Evolutionary conservation across 2,113 vertebrate species (phyloP).

Genomic region (Elaphurus davidianus): DNA sequence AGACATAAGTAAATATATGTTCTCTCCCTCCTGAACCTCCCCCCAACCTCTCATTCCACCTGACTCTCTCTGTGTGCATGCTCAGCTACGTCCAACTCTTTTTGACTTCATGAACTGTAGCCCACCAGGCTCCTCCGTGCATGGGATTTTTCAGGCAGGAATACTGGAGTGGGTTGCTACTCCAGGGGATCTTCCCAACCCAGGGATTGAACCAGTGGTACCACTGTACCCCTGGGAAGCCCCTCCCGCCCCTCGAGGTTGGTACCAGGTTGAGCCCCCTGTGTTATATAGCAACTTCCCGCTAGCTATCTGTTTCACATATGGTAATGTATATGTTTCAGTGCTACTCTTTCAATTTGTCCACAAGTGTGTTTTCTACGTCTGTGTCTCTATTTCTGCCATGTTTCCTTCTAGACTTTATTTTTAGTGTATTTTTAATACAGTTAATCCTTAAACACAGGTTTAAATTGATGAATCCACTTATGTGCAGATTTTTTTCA

Average conservation of each 20-base stretch:
- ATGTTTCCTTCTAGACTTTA: neutral
- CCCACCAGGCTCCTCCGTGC: neutral
- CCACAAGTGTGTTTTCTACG: neutral
- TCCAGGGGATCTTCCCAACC: neutral
- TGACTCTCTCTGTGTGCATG: rapidly evolving
- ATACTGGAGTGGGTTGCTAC: neutral
- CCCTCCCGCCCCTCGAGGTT: neutral
- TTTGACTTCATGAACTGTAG: neutral
- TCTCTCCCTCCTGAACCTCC: neutral
- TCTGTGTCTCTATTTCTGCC: neutral
- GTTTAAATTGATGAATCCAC: neutral
- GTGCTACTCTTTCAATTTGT: neutral
- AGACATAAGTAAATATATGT: neutral
- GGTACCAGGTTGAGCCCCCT: neutral
- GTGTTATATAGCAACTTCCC: neutral
- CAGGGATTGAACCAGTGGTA: neutral
- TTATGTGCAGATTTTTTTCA: neutral
- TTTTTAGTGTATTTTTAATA: neutral
- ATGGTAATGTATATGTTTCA: neutral
- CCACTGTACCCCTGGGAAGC: neutral
- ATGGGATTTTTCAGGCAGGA: neutral
- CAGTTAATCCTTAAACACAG: neutral
- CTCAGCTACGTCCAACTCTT: neutral
- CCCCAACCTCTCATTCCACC: neutral
- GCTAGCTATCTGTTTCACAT: neutral